Evolutionary conservation across 2,113 vertebrate species (phyloP), one percentile per base, ranked within the genome.

Genomic region (Microcebus tavaratra): DNA sequence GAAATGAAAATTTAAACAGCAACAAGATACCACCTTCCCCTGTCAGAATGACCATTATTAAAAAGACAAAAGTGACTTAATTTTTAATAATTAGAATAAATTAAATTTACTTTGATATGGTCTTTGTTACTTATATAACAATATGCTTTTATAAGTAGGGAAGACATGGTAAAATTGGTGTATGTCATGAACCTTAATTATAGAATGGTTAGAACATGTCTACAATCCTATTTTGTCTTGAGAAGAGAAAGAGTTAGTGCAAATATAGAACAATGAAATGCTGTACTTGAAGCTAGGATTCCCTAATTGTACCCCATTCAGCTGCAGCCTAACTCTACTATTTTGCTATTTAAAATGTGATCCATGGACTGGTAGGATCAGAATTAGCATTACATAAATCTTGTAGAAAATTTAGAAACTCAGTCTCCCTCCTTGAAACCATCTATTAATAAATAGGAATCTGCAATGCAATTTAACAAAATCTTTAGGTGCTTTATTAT

Each of bases 11-110:
- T 25, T 61, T 9, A 61, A 25, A 61, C 23, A 59, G 57, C 57
- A 61, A 61, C 3, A 8, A 61, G 59, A 61, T 61, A 61, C 23
- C 59, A 61, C 59, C 23, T 61, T 61, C 23, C 23, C 23, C 59
- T 9, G 8, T 23, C 21, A 25, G 23, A 61, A 61, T 61, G 59
- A 8, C 23, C 59, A 25, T 61, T 61, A 25, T 61, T 25, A 25
- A 61, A 61, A 25, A 61, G 59, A 9, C 59, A 61, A 61, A 61
- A 25, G 59, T 61, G 59, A 61, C 23, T 78, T 82, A 57, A 68
- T 45, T 87, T 95, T 91, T n/a, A 84, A 84, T 59, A 88, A 72
- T 45, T 79, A 61, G 39, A 67, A 88, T 81, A 79, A 59, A 50
- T 55, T 76, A 90, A 76, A 78, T 82, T 39, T 85, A 23, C 27